A percentile compares a stretch with the other conserved stretches of the same genome.
These are phyloP conservation scores for Oscheius sp. DNA, from an alignment of 1,140 invertebrate genomes.

Conservation along the genomic window DNA sequence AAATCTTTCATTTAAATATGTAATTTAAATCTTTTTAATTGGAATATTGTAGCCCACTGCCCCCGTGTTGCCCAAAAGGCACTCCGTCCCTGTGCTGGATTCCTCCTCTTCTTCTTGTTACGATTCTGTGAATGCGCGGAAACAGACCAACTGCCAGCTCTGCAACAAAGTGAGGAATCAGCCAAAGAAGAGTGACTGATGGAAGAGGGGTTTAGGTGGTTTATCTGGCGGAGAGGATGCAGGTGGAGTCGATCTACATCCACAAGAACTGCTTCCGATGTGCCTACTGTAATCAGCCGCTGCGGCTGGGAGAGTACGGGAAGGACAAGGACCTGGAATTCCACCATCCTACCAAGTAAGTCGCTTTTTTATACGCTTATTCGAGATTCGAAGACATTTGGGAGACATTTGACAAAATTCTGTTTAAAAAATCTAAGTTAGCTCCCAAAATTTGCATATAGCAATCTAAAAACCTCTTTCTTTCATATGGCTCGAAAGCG, in stretches of 20 bases:
- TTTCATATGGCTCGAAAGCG: too few species aligned
- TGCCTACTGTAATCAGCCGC: conserved; percentile 41
- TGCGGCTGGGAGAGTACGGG: conserved; percentile 33
- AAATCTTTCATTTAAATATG: too few species aligned
- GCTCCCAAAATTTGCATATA: too few species aligned
- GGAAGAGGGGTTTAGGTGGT: background rate
- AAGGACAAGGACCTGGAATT: conserved; percentile 23
- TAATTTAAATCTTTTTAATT: too few species aligned
- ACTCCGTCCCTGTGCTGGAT: background rate
- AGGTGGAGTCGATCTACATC: conserved; percentile 30
- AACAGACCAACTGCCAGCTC: background rate
- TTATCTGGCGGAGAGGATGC: conserved; percentile 39
- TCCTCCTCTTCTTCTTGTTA: too few species aligned
- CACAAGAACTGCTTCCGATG: conserved; percentile 48
- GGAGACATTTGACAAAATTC: too few species aligned
- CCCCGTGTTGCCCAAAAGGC: background rate
- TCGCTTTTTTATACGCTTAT: too few species aligned
- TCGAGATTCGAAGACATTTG: too few species aligned
- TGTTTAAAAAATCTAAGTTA: too few species aligned
- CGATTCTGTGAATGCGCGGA: background rate
- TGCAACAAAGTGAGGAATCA: background rate
- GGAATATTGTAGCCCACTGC: background rate
- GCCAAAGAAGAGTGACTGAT: background rate
- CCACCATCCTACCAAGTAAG: conserved; percentile 5
- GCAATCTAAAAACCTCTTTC: too few species aligned